Evolutionary conservation across 2,113 vertebrate species (phyloP).

Genomic region (Silurus asotus): DNA sequence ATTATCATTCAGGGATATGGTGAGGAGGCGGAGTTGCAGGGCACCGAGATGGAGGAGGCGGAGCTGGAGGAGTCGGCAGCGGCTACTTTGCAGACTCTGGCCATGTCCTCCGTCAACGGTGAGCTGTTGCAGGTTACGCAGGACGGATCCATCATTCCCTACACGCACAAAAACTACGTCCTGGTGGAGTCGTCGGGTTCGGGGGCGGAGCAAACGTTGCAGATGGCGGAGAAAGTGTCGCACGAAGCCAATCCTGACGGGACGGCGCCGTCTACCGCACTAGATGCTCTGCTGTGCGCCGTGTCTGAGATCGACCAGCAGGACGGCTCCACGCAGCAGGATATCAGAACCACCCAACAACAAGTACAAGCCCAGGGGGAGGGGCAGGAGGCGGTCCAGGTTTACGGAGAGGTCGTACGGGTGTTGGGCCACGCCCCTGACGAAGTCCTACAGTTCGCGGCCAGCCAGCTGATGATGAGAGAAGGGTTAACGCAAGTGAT

Average conservation of each 20-base stretch:
- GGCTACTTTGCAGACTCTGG: conserved; percentile 91
- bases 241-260: conserved; percentile 71
- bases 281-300: conserved; percentile 90
- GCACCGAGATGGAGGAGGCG: conserved; percentile 83
- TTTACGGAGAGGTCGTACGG: conserved; percentile 65
- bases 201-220: conserved; percentile 57
- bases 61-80: conserved; percentile 91
- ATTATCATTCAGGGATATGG: conserved; percentile 94
- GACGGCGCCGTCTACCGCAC: conserved; percentile 74
- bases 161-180: conserved; percentile 81
- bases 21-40: conserved; percentile 79
- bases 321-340: conserved; percentile 58
- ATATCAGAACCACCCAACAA: conserved; percentile 57
- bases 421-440: conserved; percentile 69
- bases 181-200: conserved; percentile 79
- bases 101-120: conserved; percentile 90
- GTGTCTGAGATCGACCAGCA: conserved; percentile 3
- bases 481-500: conserved; percentile 93
- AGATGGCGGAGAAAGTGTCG: conserved; percentile 42
- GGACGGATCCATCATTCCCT: conserved; percentile 87
- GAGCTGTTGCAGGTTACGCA: conserved; percentile 95
- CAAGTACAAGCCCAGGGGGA: background rate
- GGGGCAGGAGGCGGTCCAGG: conserved; percentile 61
- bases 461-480: conserved; percentile 86
- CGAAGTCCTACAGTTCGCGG: conserved; percentile 90